Evolutionary conservation across 2,888 invertebrate species (phyloP), one percentile per base, ranked within the genome.

Genomic region (Megastigmus dorsalis): DNA sequence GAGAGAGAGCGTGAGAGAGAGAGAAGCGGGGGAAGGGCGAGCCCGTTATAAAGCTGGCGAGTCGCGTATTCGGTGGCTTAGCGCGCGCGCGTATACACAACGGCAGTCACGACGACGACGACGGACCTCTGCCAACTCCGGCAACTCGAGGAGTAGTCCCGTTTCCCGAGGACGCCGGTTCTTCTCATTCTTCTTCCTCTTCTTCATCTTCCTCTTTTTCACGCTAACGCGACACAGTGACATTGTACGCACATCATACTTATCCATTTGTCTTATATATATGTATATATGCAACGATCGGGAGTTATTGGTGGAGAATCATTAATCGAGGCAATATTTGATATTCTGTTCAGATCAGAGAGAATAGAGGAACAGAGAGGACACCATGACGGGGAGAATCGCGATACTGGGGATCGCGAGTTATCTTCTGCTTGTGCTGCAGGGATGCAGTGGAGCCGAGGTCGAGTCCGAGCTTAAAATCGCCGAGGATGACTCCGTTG

Each of bases 1-100:
- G 15, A 67, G 50, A 15, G 50, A n/a, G 41, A 10, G 33, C 3
- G 4, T 7, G 23, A 13, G 60, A 41, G 41, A 66, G 23, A 30
- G 20, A n/a, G 28, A 41, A 36, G 30, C 30, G 66, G 68, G 91
- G 90, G 85, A 88, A 90, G 82, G 91, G 91, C 91, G 89, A 89
- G 63, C 89, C 90, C 83, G 87, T 87, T 88, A 88, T 87, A 88
- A 75, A 91, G 91, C 83, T 89, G 89, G 78, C 89, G 89, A 82
- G 79, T 77, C 70, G 88, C 88, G 79, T 91, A 91, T 85, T 89
- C 52, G 89, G 89, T 85, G 88, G 89, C 83, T 91, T 90, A 84
- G 57, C 71, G 75, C 62, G 74, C 55, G 59, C 74, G 60, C 57
- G 45, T n/a, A 30, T 5, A n/a, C 62, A 43, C 63, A 10, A 36